Percentiles rank a stretch among this genome's conserved stretches.
phyloP scores from a whole-genome alignment of 2,797 vertebrate species.

The Pempheris klunzingeri region DNA sequence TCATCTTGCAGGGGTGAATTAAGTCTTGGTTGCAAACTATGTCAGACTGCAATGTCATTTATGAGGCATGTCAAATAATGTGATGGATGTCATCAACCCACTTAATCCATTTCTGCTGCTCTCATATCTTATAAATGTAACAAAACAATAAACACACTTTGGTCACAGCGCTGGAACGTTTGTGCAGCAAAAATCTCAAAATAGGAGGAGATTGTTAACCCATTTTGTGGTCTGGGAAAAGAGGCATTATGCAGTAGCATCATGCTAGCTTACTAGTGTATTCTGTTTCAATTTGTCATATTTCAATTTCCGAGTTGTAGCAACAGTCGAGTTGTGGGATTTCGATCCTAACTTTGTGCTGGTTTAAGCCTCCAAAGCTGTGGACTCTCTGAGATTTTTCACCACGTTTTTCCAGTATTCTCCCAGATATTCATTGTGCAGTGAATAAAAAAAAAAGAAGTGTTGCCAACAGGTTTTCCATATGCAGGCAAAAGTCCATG shows the following conservation, averaged over 20 bases:
- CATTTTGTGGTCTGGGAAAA: background rate
- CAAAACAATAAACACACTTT: conserved; percentile 8
- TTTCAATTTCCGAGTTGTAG: background rate
- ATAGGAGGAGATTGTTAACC: background rate
- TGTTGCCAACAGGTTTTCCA: background rate
- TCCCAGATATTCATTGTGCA: background rate
- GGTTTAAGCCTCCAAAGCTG: background rate
- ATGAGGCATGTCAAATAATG: background rate
- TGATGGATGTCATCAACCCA: background rate
- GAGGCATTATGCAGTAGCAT: background rate
- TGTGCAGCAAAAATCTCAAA: background rate
- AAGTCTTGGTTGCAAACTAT: background rate
- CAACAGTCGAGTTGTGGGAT: background rate
- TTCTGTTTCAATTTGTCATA: background rate
- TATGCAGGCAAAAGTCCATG: background rate
- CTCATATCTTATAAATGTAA: no score
- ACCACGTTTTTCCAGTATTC: background rate
- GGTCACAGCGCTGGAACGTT: background rate
- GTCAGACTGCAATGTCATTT: background rate
- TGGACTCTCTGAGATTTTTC: no score
- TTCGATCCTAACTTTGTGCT: background rate
- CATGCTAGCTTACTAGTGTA: background rate
- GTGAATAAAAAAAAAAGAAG: no score
- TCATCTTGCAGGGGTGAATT: background rate
- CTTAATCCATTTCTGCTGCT: no score